Evolutionary conservation across 2,888 invertebrate species (phyloP), one percentile per base, ranked within the genome.

Genomic region (Lacanobia oleracea): DNA sequence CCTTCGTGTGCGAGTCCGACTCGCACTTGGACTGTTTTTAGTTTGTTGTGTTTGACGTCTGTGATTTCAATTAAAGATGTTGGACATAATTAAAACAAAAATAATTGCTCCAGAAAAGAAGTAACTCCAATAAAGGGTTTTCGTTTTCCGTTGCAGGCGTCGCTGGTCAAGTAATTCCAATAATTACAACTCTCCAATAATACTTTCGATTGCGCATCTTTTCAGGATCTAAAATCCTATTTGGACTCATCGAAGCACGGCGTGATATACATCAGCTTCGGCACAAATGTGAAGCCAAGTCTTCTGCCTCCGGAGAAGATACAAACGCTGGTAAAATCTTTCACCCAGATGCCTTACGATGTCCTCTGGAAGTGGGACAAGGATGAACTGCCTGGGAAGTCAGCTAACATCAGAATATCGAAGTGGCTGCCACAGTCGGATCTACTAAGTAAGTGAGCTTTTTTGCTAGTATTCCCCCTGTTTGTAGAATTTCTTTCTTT

Each of bases 401-500:
- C 95, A 0, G 62, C 86, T 9, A 96, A 96, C 65, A 92, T 96
- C 0, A 93, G 84, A 62, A 86, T 94, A 53, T 88, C 87, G 1
- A 94, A 94, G 76, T 96, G 96, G 96, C 84, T 96, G 37, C 95
- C 96, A 0, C 96, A 96, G 66, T 89, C 86, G 3, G 85, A 86
- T 56, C 27, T 85, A 1, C 72, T 85, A 0, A 79, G 86, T 85
- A n/a, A n/a, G n/a, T n/a, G n/a, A n/a, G n/a, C n/a, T n/a, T n/a
- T n/a, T n/a, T n/a, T n/a, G n/a, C n/a, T n/a, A n/a, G n/a, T n/a
- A n/a, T n/a, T n/a, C n/a, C n/a, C n/a, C n/a, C n/a, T n/a, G n/a
- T n/a, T n/a, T n/a, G n/a, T n/a, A n/a, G n/a, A n/a, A n/a, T n/a
- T n/a, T n/a, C n/a, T n/a, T n/a, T n/a, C n/a, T n/a, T n/a, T n/a